Evolutionary conservation across 1,140 invertebrate genomes (phyloP).

Genomic region (Drosophila pseudoananassae): DNA sequence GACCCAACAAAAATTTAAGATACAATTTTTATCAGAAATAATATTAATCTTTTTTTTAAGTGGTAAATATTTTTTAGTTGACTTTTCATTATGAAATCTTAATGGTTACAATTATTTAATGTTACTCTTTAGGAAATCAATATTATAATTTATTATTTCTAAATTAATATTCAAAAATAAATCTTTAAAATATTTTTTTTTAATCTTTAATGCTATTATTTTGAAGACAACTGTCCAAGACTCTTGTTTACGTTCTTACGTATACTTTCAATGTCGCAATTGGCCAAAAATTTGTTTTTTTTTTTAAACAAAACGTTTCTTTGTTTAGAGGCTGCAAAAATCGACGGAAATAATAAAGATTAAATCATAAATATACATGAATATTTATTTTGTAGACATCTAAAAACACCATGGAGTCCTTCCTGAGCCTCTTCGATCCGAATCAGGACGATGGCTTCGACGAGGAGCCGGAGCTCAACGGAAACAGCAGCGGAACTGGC

Average conservation of each 20-base stretch:
- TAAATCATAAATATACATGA: background rate
- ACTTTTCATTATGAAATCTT: too few relatives aligned
- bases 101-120: background rate
- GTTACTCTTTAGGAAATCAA: background rate
- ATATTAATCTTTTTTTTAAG: too few relatives aligned
- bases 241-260: background rate
- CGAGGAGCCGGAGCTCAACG: conserved; percentile 72
- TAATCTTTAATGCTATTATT: conserved; percentile 14
- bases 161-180: background rate
- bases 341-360: background rate
- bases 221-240: conserved; percentile 16
- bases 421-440: conserved; percentile 91
- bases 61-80: background rate
- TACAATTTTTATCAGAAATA: too few relatives aligned
- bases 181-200: background rate
- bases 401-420: conserved; percentile 77
- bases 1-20: conserved; percentile 38
- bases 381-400: conserved; percentile 8
- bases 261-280: conserved; percentile 53
- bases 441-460: conserved; percentile 80
- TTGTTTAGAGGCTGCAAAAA: conserved; percentile 10
- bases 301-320: conserved; percentile 14
- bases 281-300: conserved; percentile 28
- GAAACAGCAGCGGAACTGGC: conserved; percentile 62
- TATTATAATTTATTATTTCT: too few relatives aligned